Evolutionary conservation across 2,888 invertebrate genomes (phyloP), one percentile per base, ranked within the genome.

Genomic region (Amphiduros pacificus): DNA sequence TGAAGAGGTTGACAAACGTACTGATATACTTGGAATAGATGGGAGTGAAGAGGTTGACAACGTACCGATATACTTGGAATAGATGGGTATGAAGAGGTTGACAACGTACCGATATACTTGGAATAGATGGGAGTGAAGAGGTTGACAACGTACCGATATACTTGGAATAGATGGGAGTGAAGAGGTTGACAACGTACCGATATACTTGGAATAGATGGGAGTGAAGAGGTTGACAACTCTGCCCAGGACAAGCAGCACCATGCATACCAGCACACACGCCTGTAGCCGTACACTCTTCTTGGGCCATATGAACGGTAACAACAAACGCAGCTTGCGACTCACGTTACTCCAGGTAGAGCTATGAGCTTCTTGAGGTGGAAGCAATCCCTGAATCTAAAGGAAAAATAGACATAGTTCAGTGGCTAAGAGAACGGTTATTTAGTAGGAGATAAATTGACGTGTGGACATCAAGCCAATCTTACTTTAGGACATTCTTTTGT

Each of bases 261-360:
- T 86, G 82, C 97, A 97, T 61, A 92, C 75, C 22, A 94, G 62
- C 0, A 98, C 95, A 62, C 63, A 64, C 1, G 74, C 17, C 82
- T 98, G 97, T 3, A 98, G 86, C 9, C 86, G 73, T 24, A 85
- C 57, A 77, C 90, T 90, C 73, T 90, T 92, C 74, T 89, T 90
- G 0, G 98, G 98, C 98, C 98, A 99, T 32, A 98, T 84, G 84
- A 94, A 97, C 0, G 97, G 97, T 66, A 90, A 84, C 49, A 98
- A 86, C 3, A 88, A 89, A 73, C 88, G 88, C 14, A 92, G 80
- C 82, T 95, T 95, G 73, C 87, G 86, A 86, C 89, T 90, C 2
- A 89, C 87, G 84, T 80, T 80, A n/a, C 66, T 64, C 81, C 82
- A 83, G 4, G 81, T 80, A 4, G 82, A 81, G 14, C 61, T 62